Evolutionary conservation across 2,113 vertebrate species (phyloP), one percentile per base, ranked within the genome.

Genomic region (Spea multiplicata): DNA sequence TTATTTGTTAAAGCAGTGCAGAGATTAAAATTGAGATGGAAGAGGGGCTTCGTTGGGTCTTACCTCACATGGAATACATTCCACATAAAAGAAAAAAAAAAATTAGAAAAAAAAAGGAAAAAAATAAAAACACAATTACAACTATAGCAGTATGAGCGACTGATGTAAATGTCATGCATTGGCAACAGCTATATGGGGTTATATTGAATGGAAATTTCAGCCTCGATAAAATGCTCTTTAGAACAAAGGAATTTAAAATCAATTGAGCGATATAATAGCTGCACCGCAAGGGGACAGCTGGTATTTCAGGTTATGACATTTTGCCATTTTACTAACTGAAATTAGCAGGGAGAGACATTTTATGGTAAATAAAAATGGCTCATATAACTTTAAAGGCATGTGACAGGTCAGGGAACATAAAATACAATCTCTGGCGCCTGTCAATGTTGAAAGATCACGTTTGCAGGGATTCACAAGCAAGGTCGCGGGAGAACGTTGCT

Each of bases 21-120:
- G 78, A 89, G 86, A 88, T 86, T 84, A 84, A 83, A 88, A 86
- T 89, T 86, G 82, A 81, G 88, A 87, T 84, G 87, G 83, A 85
- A 86, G 78, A 86, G 86, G 49, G 90, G 84, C 89, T 88, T 88
- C 89, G 89, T 88, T 88, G 86, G 85, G 83, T 91, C 96, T 98
- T 97, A 97, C 95, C 95, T 98, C 95, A 91, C 89, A 90, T 92
- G 92, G 91, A 95, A 94, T 91, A 95, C 81, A 95, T 94, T 94
- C 94, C 95, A 94, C 91, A 96, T 91, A 94, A 94, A 94, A 92
- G 88, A 91, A 90, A 30, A 30, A 30, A n/a, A 30, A 30, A 80
- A 68, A 80, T 80, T 73, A 93, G 88, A 94, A 94, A 93, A 89
- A 89, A 92, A 94, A 89, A 85, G 84, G 82, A 86, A 88, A 88